phyloP scores from a whole-genome alignment of 2,888 invertebrate species.

The Flabesymbios commensalis region DNA sequence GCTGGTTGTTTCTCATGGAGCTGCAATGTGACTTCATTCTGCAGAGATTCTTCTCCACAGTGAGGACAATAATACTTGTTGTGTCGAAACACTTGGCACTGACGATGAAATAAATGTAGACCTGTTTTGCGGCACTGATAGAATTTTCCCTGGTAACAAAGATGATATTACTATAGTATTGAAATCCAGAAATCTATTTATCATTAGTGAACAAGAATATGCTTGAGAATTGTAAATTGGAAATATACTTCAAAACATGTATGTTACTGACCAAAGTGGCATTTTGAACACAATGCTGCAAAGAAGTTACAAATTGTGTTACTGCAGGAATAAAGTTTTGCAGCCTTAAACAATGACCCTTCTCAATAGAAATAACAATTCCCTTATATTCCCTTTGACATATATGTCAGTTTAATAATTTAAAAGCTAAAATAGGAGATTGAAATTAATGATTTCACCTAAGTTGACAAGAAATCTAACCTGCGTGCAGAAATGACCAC shows the following conservation, averaged over 20 bases:
- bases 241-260: too few species aligned
- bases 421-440: too few species aligned
- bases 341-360: too few species aligned
- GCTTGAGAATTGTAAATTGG: too few species aligned
- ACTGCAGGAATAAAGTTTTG: too few species aligned
- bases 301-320: too few species aligned
- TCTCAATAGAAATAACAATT: too few species aligned
- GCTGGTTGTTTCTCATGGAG: constrained; percentile 69
- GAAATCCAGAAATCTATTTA: neutral
- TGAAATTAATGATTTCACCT: constrained; percentile 4
- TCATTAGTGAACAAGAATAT: neutral
- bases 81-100: constrained; percentile 69
- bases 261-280: neutral
- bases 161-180: neutral
- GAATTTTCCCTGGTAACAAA: constrained; percentile 73
- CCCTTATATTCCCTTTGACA: too few species aligned
- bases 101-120: constrained; percentile 79
- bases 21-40: constrained; percentile 67
- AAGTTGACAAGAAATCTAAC: constrained; percentile 11
- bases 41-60: constrained; percentile 70
- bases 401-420: too few species aligned
- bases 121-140: constrained; percentile 69
- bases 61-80: constrained; percentile 72
- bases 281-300: too few species aligned
- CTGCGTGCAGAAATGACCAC: constrained; percentile 82